Evolutionary conservation across 2,113 vertebrate genomes (phyloP).

Genomic region (Calypte anna): DNA sequence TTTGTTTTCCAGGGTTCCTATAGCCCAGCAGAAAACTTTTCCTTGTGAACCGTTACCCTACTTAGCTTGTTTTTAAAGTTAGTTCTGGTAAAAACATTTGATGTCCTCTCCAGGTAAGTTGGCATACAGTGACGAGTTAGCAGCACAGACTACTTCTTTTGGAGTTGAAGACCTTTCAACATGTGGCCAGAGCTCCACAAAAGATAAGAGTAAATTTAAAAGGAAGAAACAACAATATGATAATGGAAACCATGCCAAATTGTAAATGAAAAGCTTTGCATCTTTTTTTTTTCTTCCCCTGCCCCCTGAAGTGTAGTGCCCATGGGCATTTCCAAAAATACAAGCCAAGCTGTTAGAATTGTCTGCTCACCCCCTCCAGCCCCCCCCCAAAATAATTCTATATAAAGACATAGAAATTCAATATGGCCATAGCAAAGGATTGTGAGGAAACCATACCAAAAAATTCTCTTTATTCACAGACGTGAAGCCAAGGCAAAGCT

Average conservation of each 20-base stretch:
- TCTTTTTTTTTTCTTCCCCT: background rate
- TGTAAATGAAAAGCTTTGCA: conserved; percentile 12
- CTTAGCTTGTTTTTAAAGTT: background rate
- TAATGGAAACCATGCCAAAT: conserved; percentile 12
- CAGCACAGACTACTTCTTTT: background rate
- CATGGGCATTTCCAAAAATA: conserved; percentile 8
- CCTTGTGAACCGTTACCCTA: background rate
- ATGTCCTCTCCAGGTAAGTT: background rate
- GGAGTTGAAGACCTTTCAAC: background rate
- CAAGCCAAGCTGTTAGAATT: background rate
- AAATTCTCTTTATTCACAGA: background rate
- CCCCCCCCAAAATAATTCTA: background rate
- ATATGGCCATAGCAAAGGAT: background rate
- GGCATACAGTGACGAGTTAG: background rate
- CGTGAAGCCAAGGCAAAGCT: background rate
- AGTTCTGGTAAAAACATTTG: background rate
- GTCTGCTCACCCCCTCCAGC: background rate
- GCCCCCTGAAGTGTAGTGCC: background rate
- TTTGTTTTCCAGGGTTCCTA: background rate
- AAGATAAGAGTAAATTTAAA: conserved; percentile 5
- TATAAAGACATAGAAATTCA: background rate
- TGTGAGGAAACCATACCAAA: background rate
- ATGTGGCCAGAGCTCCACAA: background rate
- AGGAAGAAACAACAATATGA: background rate
- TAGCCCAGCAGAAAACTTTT: background rate